Evolutionary conservation across 2,797 vertebrate species (phyloP).

Genomic region (Phylloscopus collybita): DNA sequence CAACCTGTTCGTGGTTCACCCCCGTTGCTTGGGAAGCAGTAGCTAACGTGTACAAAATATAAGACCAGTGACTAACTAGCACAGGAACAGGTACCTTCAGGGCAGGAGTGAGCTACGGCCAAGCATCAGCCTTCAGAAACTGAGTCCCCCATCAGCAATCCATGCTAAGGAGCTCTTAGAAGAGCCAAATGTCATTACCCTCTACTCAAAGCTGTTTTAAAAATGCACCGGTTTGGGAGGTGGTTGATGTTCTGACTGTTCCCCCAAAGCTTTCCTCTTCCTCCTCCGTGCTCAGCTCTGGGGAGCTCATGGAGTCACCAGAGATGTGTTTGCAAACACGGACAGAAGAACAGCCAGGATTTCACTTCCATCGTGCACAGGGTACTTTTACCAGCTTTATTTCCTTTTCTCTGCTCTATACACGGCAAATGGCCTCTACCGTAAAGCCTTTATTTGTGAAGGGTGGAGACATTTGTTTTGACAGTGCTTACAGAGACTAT

Average conservation of each 20-base stretch:
- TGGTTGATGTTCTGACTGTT: background rate
- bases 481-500: constrained; percentile 8
- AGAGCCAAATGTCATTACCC: background rate
- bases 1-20: background rate
- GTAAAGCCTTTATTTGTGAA: constrained; percentile 41
- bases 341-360: background rate
- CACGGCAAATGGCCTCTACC: background rate
- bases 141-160: background rate
- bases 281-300: background rate
- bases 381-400: background rate
- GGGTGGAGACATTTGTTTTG: constrained; percentile 41
- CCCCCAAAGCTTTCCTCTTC: background rate
- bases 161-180: background rate
- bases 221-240: background rate
- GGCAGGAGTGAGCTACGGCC: background rate
- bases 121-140: background rate
- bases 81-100: background rate
- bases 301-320: background rate
- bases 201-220: background rate
- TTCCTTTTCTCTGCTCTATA: background rate
- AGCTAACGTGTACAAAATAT: background rate
- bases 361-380: background rate
- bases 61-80: background rate
- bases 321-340: background rate
- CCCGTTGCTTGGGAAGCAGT: background rate